phyloP scores from a whole-genome alignment of 2,113 vertebrate genomes.

The Takifugu bimaculatus region DNA sequence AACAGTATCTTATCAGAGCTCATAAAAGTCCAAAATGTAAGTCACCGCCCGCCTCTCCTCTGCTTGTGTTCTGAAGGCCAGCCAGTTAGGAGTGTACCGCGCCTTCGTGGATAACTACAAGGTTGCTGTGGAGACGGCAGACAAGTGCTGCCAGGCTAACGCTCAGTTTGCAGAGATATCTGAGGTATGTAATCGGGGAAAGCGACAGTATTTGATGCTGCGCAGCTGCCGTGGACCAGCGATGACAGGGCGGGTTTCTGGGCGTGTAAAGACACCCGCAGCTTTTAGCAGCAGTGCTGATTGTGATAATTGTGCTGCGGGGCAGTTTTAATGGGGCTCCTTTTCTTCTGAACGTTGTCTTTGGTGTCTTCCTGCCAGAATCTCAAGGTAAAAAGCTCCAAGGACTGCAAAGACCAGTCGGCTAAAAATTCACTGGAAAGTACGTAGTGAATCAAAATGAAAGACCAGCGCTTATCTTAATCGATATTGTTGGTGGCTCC shows the following conservation, averaged over 20 bases:
- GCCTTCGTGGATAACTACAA: conserved; percentile 99
- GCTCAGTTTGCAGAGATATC: conserved; percentile 97
- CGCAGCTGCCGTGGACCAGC: conserved; percentile 34
- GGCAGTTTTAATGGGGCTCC: conserved; percentile 23
- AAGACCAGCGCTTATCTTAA: conserved; percentile 14
- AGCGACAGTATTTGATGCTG: conserved; percentile 48
- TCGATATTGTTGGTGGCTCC: conserved; percentile 38
- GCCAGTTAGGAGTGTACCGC: conserved; percentile 95
- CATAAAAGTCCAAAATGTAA: background rate
- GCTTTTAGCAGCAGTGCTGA: background rate
- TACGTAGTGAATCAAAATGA: conserved; percentile 70
- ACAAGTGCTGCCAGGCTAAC: conserved; percentile 98
- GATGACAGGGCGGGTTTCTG: conserved; percentile 49
- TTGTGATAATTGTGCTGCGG: conserved; percentile 36
- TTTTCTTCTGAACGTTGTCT: conserved; percentile 10
- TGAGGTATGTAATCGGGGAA: conserved; percentile 80
- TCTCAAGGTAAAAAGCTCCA: conserved; percentile 87
- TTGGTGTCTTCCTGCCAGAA: conserved; percentile 75
- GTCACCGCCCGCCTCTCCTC: conserved; percentile 8
- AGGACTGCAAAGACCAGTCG: conserved; percentile 88
- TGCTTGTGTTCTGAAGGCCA: conserved; percentile 77
- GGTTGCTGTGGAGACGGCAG: conserved; percentile 93
- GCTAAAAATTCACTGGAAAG: conserved; percentile 94
- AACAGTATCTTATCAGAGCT: background rate
- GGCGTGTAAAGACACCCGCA: background rate